These are phyloP conservation scores for Ophion slaviceki DNA, from an alignment of 2,888 invertebrate species.

Conservation along the genomic window DNA sequence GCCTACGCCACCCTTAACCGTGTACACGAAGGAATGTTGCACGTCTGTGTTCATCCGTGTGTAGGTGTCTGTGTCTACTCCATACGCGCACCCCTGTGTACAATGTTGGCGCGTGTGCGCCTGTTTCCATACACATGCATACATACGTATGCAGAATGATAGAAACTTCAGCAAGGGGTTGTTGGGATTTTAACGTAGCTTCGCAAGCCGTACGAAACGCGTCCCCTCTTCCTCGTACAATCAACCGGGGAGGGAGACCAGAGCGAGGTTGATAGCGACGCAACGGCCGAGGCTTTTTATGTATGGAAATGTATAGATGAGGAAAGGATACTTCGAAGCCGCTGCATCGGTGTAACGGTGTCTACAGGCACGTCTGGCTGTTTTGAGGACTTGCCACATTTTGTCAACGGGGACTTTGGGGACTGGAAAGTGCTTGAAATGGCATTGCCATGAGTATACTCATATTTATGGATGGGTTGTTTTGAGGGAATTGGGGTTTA, in stretches of 20 bases:
- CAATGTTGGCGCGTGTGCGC: neutral
- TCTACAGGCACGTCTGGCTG: too few relatives aligned
- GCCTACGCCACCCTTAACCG: constrained; percentile 81
- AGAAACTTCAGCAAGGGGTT: constrained; percentile 43
- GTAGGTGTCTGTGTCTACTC: neutral
- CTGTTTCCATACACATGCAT: neutral
- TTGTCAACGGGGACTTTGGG: too few relatives aligned
- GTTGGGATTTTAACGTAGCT: constrained; percentile 55
- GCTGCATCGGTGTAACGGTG: too few relatives aligned
- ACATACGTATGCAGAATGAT: constrained; percentile 5
- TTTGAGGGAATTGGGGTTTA: too few relatives aligned
- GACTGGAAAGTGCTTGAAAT: too few relatives aligned
- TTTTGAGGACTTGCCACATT: too few relatives aligned
- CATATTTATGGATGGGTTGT: too few relatives aligned
- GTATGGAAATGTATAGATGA: too few relatives aligned
- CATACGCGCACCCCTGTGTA: constrained; percentile 7
- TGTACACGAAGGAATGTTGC: constrained; percentile 41
- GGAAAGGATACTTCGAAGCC: too few relatives aligned
- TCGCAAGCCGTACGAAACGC: constrained; percentile 72
- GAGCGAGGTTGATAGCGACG: constrained; percentile 45
- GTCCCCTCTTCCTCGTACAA: constrained; percentile 83
- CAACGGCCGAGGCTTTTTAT: neutral
- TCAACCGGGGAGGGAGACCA: constrained; percentile 75
- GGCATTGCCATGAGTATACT: too few relatives aligned
- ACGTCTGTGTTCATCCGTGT: constrained; percentile 25